Evolutionary conservation across 2,888 invertebrate genomes (phyloP), one percentile per base, ranked within the genome.

Genomic region (Iselma pallidipennis): DNA sequence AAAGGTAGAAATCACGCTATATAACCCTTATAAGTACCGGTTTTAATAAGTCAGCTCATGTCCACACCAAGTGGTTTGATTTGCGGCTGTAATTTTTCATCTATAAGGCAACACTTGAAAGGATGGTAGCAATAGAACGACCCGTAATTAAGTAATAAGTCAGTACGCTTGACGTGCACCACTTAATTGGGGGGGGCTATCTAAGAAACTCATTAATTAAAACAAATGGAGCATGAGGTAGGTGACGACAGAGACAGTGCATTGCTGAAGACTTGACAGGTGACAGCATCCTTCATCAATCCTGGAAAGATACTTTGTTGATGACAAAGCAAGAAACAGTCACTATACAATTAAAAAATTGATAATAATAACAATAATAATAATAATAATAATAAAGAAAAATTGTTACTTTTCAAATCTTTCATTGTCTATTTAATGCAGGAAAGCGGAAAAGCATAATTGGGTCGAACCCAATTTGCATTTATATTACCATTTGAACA

Each of bases 131-230:
- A 37, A 37, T 37, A 37, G 37, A 37, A 54, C 55, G 63, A 54
- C 49, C 57, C 68, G 71, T 76, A 76, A 76, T 76, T 75, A 76
- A 76, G 74, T 72, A 70, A 75, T 76, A 76, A 76, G 76, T 76
- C 74, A 75, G 74, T 72, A 70, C 70, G 70, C 72, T 68, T 73
- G 74, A 76, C 75, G 73, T 74, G 69, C 64, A 71, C 66, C 70
- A 69, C 74, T 75, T 76, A 75, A 76, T 76, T 75, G 9, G 9
- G 3, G 4, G 75, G 71, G 74, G 74, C 76, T 72, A 76, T 76
- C 76, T 75, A 74, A 76, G 76, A 75, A 73, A 71, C 68, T 71
- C 75, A 76, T 76, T 76, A 76, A 76, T 76, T 76, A 74, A 69
- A 59, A 52, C 19, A 58, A 58, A 53, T 55, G 50, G 55, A n/a